phyloP scores from a whole-genome alignment of 2,113 vertebrate species.

The Eublepharis macularius region DNA sequence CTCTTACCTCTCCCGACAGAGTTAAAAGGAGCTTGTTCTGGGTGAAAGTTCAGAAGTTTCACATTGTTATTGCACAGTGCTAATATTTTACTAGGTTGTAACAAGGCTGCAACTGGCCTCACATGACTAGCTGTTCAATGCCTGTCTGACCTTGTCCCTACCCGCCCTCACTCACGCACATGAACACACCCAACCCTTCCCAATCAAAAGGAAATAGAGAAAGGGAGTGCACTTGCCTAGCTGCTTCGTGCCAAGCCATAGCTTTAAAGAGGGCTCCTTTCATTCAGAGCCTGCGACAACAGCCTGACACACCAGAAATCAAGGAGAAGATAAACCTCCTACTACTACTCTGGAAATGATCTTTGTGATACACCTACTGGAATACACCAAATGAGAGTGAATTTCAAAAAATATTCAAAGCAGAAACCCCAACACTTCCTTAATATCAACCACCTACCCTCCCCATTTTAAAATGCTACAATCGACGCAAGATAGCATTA shows the following conservation, averaged over 20 bases:
- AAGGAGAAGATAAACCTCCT: neutral
- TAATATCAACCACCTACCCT: neutral
- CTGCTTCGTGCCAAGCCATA: neutral
- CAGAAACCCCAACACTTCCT: neutral
- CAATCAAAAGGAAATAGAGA: neutral
- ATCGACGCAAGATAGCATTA: neutral
- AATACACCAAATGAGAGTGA: neutral
- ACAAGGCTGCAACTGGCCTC: conserved; percentile 7
- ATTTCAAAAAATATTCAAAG: neutral
- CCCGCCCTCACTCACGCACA: conserved; percentile 13
- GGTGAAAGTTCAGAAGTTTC: conserved; percentile 11
- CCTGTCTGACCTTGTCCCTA: neutral
- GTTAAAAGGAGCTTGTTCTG: neutral
- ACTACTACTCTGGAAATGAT: neutral
- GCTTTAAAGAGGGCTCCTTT: neutral
- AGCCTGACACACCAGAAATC: neutral
- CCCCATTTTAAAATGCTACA: neutral
- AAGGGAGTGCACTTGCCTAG: neutral
- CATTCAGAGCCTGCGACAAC: neutral
- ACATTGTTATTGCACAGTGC: neutral
- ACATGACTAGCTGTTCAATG: rapidly evolving
- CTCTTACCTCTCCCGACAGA: neutral
- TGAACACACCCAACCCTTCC: neutral
- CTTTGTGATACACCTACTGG: neutral
- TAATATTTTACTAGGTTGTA: conserved; percentile 36